Conservation (phyloP, 1,140 invertebrate genomes). For the Aphaenogaster rudis region DNA sequence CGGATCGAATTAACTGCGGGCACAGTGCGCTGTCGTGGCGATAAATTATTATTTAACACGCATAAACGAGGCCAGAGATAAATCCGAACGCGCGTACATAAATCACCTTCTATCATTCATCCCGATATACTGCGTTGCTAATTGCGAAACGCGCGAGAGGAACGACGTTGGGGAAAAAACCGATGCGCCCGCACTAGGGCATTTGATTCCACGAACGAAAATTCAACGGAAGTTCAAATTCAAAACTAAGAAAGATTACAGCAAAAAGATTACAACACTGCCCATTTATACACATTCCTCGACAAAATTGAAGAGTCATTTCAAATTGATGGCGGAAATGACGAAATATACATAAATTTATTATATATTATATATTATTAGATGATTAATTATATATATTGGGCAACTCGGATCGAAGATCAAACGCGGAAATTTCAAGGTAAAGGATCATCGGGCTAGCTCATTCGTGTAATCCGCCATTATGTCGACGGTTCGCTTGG, state of each 20-base stretch:
- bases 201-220: conserved; percentile 23
- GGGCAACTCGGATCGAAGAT: not conserved
- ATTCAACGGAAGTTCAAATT: conserved; percentile 9
- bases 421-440: not conserved
- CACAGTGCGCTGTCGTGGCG: conserved; percentile 16
- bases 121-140: conserved; percentile 29
- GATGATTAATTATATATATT: not conserved
- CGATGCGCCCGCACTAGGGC: not conserved
- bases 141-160: conserved; percentile 16
- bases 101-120: conserved; percentile 45
- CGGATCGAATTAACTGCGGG: conserved; percentile 45
- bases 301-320: not conserved
- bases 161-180: conserved; percentile 12
- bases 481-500: conserved; percentile 4
- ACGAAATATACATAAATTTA: not conserved
- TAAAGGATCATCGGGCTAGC: conserved; percentile 4
- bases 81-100: conserved; percentile 21
- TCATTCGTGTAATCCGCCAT: conserved; percentile 42
- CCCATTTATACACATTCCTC: not conserved
- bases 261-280: not conserved
- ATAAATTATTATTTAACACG: conserved; percentile 60
- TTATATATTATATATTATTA: not conserved
- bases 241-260: conserved; percentile 30
- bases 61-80: conserved; percentile 17
- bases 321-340: not conserved